Conservation (phyloP, 2,888 invertebrate genomes). For the Sabatieria punctata region DNA sequence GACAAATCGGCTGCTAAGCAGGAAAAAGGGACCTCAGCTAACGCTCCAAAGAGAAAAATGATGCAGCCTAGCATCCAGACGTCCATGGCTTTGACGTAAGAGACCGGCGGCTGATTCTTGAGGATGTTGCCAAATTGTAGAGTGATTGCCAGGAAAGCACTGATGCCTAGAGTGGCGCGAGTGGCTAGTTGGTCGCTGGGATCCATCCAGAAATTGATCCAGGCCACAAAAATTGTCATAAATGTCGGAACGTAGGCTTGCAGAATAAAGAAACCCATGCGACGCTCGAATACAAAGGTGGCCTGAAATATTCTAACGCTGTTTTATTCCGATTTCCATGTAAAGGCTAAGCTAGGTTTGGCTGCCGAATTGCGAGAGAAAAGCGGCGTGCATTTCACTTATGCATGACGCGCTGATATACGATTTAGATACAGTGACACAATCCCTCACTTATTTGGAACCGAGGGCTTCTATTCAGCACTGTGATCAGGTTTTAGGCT, state of each 20-base stretch:
- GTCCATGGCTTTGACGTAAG: constrained; percentile 8
- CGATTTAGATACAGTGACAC: too few species aligned
- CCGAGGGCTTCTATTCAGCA: too few species aligned
- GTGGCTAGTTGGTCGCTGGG: constrained; percentile 6
- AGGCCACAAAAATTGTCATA: constrained; percentile 11
- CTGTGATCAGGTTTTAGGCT: too few species aligned
- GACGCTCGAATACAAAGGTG: constrained; percentile 6
- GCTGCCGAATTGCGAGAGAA: too few species aligned
- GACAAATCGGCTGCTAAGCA: too few species aligned
- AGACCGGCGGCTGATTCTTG: constrained; percentile 12
- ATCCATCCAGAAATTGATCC: constrained; percentile 12
- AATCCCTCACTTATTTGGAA: too few species aligned
- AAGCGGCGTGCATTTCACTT: too few species aligned
- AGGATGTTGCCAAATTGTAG: constrained; percentile 12
- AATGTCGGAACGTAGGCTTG: constrained; percentile 11
- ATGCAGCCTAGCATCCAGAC: constrained; percentile 12
- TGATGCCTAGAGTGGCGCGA: constrained; percentile 6
- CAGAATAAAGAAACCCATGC: constrained; percentile 10
- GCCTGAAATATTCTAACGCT: constrained; percentile 5
- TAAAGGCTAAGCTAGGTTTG: too few species aligned
- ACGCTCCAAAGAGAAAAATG: constrained; percentile 8
- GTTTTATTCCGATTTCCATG: too few species aligned
- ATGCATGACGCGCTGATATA: too few species aligned
- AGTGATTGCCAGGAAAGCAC: constrained; percentile 11
- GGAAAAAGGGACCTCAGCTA: too few species aligned